These are phyloP conservation scores for Dysdera silvatica DNA, from an alignment of 1,140 invertebrate species.

Conservation along the genomic window DNA sequence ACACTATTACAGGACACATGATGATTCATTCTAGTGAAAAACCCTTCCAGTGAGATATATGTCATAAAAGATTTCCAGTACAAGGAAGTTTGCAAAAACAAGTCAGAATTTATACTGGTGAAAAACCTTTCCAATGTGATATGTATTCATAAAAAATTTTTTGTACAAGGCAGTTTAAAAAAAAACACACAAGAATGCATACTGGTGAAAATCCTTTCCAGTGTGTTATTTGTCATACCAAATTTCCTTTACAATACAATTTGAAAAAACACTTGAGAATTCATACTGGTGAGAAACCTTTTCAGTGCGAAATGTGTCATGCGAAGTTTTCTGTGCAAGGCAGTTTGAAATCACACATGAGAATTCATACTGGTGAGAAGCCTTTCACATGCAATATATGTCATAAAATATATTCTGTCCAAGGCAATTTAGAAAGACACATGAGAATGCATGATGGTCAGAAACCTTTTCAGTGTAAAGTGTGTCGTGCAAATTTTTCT, in stretches of 20 bases:
- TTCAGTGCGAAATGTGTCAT: slow-evolving; percentile 50
- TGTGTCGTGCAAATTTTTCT: no score
- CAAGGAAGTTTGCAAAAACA: no score
- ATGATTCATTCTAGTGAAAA: no score
- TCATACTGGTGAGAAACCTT: slow-evolving; percentile 65
- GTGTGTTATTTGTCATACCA: slow-evolving; percentile 33
- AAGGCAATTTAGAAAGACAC: slow-evolving; percentile 95
- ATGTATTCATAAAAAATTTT: no score
- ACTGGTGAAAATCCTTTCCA: slow-evolving; percentile 47
- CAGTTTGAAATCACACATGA: slow-evolving; percentile 87
- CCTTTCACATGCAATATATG: slow-evolving; percentile 84
- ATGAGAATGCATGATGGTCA: slow-evolving; percentile 56
- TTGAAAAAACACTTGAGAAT: slow-evolving; percentile 61
- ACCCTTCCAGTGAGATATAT: no score
- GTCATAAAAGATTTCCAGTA: no score
- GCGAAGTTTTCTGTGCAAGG: slow-evolving; percentile 60
- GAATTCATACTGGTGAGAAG: slow-evolving; percentile 91
- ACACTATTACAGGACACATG: no score
- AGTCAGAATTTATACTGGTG: no score
- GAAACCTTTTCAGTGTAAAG: slow-evolving; percentile 52
- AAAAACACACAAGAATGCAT: slow-evolving; percentile 62
- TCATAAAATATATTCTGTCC: slow-evolving; percentile 88
- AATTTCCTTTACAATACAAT: slow-evolving; percentile 35
- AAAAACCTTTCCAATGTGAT: no score
- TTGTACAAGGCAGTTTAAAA: no score